Evolutionary conservation across 2,888 invertebrate genomes (phyloP).

Genomic region (Liodrosophila aerea): DNA sequence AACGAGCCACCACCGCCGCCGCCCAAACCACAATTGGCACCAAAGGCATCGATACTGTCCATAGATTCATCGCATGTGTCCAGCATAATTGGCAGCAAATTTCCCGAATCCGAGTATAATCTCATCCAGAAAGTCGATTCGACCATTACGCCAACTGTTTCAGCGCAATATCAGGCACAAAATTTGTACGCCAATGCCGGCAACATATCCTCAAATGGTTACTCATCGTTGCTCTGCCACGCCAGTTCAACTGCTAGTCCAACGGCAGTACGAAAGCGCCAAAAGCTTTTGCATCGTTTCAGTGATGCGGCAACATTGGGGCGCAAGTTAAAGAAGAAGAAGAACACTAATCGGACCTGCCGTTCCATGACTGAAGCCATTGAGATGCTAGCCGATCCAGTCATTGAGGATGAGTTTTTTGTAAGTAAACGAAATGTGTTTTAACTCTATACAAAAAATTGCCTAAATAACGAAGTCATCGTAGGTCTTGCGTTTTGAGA

Average conservation of each 20-base stretch:
- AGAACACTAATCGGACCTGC: conserved; percentile 81
- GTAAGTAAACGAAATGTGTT: conserved; percentile 74
- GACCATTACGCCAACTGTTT: conserved; percentile 73
- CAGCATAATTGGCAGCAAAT: conserved; percentile 78
- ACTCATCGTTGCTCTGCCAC: conserved; percentile 79
- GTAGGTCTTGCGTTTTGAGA: too few species aligned
- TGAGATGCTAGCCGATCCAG: conserved; percentile 83
- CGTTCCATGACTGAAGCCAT: conserved; percentile 83
- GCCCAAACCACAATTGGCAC: conserved; percentile 75
- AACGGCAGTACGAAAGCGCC: conserved; percentile 80
- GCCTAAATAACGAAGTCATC: too few species aligned
- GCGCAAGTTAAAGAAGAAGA: conserved; percentile 81
- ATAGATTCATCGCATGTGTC: conserved; percentile 59
- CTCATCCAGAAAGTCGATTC: conserved; percentile 81
- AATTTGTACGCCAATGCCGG: conserved; percentile 80
- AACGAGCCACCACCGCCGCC: conserved; percentile 81
- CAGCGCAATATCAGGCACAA: conserved; percentile 77
- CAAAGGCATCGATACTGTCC: conserved; percentile 71
- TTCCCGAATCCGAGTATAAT: conserved; percentile 81
- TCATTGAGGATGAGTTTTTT: conserved; percentile 82
- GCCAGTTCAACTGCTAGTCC: conserved; percentile 80
- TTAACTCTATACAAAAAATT: neutral
- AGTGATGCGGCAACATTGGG: conserved; percentile 83
- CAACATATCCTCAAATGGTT: conserved; percentile 66
- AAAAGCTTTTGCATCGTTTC: conserved; percentile 81